Evolutionary conservation across 2,797 vertebrate species (phyloP).

Genomic region (Lepus townsendii): DNA sequence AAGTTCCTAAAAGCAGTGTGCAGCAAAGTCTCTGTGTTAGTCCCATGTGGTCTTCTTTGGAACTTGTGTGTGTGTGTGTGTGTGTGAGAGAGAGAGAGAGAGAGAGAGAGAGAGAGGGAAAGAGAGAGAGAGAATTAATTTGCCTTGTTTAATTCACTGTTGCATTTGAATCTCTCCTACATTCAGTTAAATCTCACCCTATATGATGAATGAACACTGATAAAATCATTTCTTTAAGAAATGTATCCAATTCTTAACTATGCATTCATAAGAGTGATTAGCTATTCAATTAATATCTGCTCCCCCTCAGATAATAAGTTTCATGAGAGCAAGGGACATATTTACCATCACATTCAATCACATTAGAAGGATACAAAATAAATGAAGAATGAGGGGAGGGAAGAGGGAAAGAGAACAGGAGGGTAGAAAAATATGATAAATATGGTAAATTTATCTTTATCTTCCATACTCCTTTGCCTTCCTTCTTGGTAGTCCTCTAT

Average conservation of each 20-base stretch:
- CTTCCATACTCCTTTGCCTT: not conserved
- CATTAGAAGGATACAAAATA: not conserved
- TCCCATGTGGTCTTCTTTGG: not conserved
- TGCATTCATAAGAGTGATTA: not conserved
- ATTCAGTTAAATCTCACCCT: not conserved
- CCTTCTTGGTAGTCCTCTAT: not conserved
- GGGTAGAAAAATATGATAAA: not conserved
- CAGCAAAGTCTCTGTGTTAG: not conserved
- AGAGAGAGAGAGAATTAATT: not conserved
- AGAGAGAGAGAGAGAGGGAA: no score
- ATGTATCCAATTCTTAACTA: not conserved
- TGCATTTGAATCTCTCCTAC: not conserved
- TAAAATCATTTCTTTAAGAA: not conserved
- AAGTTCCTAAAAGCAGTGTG: not conserved
- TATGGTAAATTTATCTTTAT: not conserved
- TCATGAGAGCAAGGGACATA: not conserved
- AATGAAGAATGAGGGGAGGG: not conserved
- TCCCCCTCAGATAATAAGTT: not conserved
- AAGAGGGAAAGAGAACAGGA: not conserved
- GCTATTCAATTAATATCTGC: not conserved
- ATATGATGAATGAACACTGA: not conserved
- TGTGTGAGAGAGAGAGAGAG: not conserved
- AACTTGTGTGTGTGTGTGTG: no score
- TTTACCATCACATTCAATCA: not conserved
- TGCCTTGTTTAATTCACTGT: not conserved